phyloP scores from a whole-genome alignment of 1,140 invertebrate genomes.

The Tenebrio molitor region DNA sequence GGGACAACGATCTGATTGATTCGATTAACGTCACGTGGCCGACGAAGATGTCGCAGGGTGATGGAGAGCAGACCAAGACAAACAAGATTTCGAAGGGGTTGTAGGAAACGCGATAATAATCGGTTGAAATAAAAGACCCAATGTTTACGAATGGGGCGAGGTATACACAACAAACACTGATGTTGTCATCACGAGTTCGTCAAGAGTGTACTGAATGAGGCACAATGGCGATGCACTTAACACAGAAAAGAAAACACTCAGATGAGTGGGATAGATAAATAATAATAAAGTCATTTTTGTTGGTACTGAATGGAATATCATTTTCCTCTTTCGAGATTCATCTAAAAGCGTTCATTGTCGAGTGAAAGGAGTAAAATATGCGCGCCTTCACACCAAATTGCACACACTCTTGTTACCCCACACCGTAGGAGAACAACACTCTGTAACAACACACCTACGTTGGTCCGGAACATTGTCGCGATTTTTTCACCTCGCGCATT shows the following conservation, averaged over 20 bases:
- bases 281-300: slow-evolving; percentile 48
- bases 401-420: too few relatives aligned
- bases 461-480: too few relatives aligned
- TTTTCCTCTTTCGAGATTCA: slow-evolving; percentile 29
- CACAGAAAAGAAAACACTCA: slow-evolving; percentile 43
- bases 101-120: slow-evolving; percentile 48
- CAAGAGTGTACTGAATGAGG: slow-evolving; percentile 18
- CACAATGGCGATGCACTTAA: slow-evolving; percentile 44
- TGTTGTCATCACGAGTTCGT: slow-evolving; percentile 28
- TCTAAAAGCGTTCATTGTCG: slow-evolving; percentile 23
- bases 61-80: slow-evolving; percentile 29
- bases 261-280: slow-evolving; percentile 48
- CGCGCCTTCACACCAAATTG: slow-evolving; percentile 11
- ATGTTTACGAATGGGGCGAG: slow-evolving; percentile 46
- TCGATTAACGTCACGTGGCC: slow-evolving; percentile 27
- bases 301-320: slow-evolving; percentile 43
- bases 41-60: slow-evolving; percentile 6
- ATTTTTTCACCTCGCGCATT: too few relatives aligned
- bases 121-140: slow-evolving; percentile 47
- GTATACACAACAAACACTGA: slow-evolving; percentile 29
- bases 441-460: too few relatives aligned
- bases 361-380: slow-evolving; percentile 6
- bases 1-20: neutral
- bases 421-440: too few relatives aligned
- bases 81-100: slow-evolving; percentile 44